These are phyloP conservation scores for Psettodes erumei DNA, from an alignment of 2,113 vertebrate species.

Conservation along the genomic window DNA sequence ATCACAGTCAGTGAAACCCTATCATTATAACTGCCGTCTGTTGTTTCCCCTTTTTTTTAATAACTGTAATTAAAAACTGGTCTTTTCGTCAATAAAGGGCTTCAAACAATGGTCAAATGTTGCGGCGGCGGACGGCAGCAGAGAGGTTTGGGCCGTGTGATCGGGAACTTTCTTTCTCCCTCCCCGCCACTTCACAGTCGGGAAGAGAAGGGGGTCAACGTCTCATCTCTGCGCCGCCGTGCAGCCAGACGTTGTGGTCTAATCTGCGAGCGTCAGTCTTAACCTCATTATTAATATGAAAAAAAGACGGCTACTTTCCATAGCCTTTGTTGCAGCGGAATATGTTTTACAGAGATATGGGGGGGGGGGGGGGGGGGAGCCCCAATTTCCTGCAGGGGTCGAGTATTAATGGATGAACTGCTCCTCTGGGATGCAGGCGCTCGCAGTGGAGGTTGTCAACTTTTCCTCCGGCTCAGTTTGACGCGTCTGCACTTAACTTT, in stretches of 20 bases:
- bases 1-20: conserved; percentile 7
- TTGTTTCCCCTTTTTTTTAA: neutral
- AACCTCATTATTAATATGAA: conserved; percentile 74
- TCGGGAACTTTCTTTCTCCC: conserved; percentile 41
- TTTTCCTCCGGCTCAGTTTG: conserved; percentile 62
- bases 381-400: conserved; percentile 70
- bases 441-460: conserved; percentile 60
- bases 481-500: conserved; percentile 44
- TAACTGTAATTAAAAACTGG: neutral
- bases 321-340: conserved; percentile 68
- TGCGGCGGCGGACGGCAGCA: too few species aligned
- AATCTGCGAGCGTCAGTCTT: conserved; percentile 74
- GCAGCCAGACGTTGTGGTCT: conserved; percentile 64
- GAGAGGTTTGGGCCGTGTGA: conserved; percentile 57
- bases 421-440: conserved; percentile 54
- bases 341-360: conserved; percentile 77
- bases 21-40: neutral
- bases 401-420: conserved; percentile 65
- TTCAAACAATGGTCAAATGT: conserved; percentile 39
- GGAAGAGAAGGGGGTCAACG: conserved; percentile 54
- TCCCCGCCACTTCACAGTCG: conserved; percentile 34
- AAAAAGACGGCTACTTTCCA: conserved; percentile 66
- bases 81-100: conserved; percentile 25
- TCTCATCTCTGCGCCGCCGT: conserved; percentile 56
- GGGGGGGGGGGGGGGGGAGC: conserved; percentile 24